A percentile compares a stretch with the other conserved stretches of the same genome.
Evolutionary conservation across 2,888 invertebrate species (phyloP).

Genomic region (Helleia helle): DNA sequence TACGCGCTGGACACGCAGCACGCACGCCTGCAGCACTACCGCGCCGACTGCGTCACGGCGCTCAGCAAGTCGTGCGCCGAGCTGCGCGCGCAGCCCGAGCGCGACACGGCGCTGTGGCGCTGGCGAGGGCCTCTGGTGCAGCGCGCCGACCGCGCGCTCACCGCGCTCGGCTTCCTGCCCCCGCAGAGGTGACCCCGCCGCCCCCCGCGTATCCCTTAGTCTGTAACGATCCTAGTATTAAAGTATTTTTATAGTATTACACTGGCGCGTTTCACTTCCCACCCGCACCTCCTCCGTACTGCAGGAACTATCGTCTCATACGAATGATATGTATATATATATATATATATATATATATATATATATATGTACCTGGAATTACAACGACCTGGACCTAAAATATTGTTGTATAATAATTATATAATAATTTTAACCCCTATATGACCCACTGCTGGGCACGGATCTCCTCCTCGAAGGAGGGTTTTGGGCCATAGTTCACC

Average conservation of each 20-base stretch:
- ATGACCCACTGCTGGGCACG: too few species aligned
- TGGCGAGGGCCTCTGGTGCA: conserved; percentile 84
- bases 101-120: conserved; percentile 91
- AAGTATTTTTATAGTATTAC: conserved; percentile 47
- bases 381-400: too few species aligned
- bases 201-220: conserved; percentile 20
- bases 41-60: conserved; percentile 92
- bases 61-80: conserved; percentile 88
- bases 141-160: conserved; percentile 80
- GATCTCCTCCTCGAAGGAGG: too few species aligned
- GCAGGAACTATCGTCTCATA: too few species aligned
- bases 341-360: too few species aligned
- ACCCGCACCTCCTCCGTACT: conserved; percentile 1
- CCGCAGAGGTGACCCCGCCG: conserved; percentile 22
- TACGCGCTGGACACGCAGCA: conserved; percentile 86
- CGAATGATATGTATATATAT: too few species aligned
- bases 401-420: too few species aligned
- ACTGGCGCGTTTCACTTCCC: conserved; percentile 17
- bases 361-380: too few species aligned
- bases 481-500: too few species aligned
- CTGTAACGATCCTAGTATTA: conserved; percentile 38
- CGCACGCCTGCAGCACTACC: conserved; percentile 94
- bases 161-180: conserved; percentile 80
- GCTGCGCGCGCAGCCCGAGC: conserved; percentile 85
- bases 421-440: too few species aligned